Evolutionary conservation across 2,797 vertebrate species (phyloP), one percentile per base, ranked within the genome.

Genomic region (Muscicapa comitata): DNA sequence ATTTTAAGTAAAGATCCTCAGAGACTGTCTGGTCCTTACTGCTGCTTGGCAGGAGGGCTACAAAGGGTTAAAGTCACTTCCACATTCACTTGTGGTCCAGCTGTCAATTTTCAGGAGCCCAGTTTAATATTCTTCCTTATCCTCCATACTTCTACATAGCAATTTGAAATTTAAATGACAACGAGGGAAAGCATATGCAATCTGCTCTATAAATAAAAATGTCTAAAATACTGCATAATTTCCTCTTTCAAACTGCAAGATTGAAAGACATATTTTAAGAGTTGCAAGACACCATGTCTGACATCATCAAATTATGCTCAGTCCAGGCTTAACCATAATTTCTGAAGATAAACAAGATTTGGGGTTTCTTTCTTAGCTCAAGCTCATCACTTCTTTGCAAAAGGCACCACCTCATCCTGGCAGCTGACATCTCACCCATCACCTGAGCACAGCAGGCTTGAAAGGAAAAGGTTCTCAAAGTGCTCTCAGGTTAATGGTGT

Each of bases 121-220:
- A 59, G 45, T 74, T 95, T 83, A 94, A 96, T 77, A 86, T 42
- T 88, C 81, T 73, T 68, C 48, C 55, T 70, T 85, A 57, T 67
- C 90, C 83, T 45, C 73, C 37, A 7, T 42, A 91, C 71, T 94
- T 91, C 57, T 55, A 59, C 47, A 87, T 2, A 68, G 43, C 62
- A 47, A 81, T 91, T 86, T 81, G 90, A 96, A 92, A 95, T 91
- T 94, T 54, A 95, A 91, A 66, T 91, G 53, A 61, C 79, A 75
- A 35, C 42, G 20, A 90, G 66, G 19, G 43, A 77, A 94, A 55
- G 85, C 82, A 93, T 84, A 84, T 75, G 66, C 70, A 86, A 77
- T 87, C 53, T 35, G 53, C 51, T 68, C 94, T 72, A 78, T 81
- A 95, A 93, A 93, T 94, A 94, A 86, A 88, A 86, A 37, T 20